Evolutionary conservation across 92 coral and sea anemone genomes (phyloP).

Genomic region (Epizoanthus stellaris): DNA sequence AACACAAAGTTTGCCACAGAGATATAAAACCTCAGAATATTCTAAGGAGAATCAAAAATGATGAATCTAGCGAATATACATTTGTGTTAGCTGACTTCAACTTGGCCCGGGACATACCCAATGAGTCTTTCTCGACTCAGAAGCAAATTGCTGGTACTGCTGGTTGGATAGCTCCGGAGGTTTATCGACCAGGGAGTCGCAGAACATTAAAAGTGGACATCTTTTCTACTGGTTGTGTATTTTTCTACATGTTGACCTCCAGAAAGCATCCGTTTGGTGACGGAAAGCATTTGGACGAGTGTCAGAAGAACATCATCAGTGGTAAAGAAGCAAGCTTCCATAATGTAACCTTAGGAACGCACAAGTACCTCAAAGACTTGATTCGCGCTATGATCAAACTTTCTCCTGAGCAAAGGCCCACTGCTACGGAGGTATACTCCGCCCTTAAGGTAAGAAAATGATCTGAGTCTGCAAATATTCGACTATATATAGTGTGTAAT

Average conservation of each 20-base stretch:
- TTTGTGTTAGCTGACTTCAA: slow-evolving; percentile 39
- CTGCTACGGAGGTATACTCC: not conserved
- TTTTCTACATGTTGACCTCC: slow-evolving; percentile 12
- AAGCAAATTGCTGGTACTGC: slow-evolving; percentile 24
- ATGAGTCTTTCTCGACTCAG: slow-evolving; percentile 34
- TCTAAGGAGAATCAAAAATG: not conserved
- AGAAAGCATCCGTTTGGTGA: slow-evolving; percentile 26
- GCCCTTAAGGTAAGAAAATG: slow-evolving; percentile 1
- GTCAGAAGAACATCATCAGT: slow-evolving; percentile 9
- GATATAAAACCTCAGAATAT: slow-evolving; percentile 21
- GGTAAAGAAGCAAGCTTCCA: slow-evolving; percentile 9
- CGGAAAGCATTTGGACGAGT: slow-evolving; percentile 1
- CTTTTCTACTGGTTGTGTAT: slow-evolving; percentile 22
- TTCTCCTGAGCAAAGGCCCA: slow-evolving; percentile 16
- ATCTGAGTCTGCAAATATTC: too few species aligned
- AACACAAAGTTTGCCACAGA: slow-evolving; percentile 15
- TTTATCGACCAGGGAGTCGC: slow-evolving; percentile 17
- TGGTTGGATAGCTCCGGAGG: slow-evolving; percentile 32
- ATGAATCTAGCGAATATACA: not conserved
- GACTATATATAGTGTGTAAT: too few species aligned
- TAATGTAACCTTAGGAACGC: not conserved
- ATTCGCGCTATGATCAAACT: slow-evolving; percentile 11
- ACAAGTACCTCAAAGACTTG: slow-evolving; percentile 1
- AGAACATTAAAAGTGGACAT: slow-evolving; percentile 29
- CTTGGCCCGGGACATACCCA: slow-evolving; percentile 21